phyloP scores from a whole-genome alignment of 1,140 invertebrate species.

The Centruroides sculpturatus region DNA sequence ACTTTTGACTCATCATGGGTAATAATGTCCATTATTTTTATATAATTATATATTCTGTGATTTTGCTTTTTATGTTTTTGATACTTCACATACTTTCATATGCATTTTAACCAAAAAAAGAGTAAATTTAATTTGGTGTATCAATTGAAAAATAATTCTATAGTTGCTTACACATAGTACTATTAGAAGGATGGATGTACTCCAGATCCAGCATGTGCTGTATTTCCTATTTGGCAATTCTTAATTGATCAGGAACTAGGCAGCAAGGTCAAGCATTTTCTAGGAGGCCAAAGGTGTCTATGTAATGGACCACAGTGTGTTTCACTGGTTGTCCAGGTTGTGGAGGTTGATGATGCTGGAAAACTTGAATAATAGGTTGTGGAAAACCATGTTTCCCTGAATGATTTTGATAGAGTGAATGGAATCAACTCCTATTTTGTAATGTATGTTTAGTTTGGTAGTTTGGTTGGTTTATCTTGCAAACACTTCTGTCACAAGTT shows the following conservation, averaged over 20 bases:
- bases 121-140: no score
- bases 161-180: no score
- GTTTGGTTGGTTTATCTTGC: background rate
- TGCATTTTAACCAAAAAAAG: no score
- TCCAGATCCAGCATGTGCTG: constrained; percentile 9
- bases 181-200: constrained; percentile 11
- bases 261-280: constrained; percentile 3
- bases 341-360: background rate
- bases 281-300: constrained; percentile 10
- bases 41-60: no score
- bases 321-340: background rate
- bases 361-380: constrained; percentile 3
- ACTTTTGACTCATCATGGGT: no score
- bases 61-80: no score
- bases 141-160: no score
- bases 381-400: background rate
- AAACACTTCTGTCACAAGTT: background rate
- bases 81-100: no score
- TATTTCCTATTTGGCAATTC: constrained; percentile 10
- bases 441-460: background rate
- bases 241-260: constrained; percentile 5
- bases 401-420: background rate
- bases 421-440: no score
- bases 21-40: no score
- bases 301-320: constrained; percentile 8